These are phyloP conservation scores for Pseudopipra pipra DNA, from an alignment of 2,113 vertebrate genomes.

Conservation along the genomic window DNA sequence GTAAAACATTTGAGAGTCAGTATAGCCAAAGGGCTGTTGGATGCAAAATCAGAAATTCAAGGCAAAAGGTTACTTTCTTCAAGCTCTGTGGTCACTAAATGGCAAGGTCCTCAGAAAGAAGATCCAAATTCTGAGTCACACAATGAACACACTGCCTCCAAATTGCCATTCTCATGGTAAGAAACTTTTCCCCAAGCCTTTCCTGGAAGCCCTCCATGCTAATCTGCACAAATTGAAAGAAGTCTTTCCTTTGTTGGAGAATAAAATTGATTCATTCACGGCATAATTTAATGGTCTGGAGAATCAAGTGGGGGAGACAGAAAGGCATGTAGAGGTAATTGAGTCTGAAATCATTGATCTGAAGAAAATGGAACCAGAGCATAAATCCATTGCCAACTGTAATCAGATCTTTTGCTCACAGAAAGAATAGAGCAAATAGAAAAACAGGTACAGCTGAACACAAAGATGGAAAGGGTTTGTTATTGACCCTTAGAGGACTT, in stretches of 20 bases:
- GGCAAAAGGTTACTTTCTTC: not conserved
- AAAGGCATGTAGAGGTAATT: conserved; percentile 36
- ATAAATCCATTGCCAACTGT: conserved; percentile 12
- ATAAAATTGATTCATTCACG: conserved; percentile 43
- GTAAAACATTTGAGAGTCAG: not conserved
- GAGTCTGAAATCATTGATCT: conserved; percentile 51
- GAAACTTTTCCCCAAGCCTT: not conserved
- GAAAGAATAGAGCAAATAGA: not conserved
- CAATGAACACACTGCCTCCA: not conserved
- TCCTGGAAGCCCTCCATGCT: conserved; percentile 27
- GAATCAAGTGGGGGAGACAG: not conserved
- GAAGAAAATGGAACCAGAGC: conserved; percentile 31
- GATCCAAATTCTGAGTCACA: not conserved
- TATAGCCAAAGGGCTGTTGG: not conserved
- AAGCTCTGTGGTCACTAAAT: not conserved
- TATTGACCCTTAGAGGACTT: not conserved
- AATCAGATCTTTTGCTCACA: conserved; percentile 17
- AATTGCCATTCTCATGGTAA: not conserved
- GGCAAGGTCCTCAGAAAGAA: not conserved
- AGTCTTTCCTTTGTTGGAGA: conserved; percentile 28
- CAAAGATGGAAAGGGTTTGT: not conserved
- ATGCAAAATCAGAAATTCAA: not conserved
- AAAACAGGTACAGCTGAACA: not conserved
- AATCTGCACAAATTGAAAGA: conserved; percentile 56
- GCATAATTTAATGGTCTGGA: conserved; percentile 47